Base-by-base conservation (phyloP, 1,140 invertebrate species). In the Monochamus saltuarius region DNA sequence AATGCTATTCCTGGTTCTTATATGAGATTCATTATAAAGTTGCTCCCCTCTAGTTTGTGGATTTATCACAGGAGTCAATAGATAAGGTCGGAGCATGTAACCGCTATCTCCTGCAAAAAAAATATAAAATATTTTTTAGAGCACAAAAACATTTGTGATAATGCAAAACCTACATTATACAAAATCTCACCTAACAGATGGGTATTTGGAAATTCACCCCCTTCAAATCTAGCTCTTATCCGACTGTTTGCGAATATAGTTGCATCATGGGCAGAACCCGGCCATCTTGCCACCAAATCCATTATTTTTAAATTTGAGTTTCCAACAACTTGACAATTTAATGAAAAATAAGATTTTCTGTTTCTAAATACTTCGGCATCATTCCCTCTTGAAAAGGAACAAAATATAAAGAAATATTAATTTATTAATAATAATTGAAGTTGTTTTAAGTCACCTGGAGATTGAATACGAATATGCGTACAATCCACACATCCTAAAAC, bases 331-430 rank as follows among this genome's bases (percentile, higher is more conserved):
- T 29, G 22, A 29, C 2, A 2, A 6, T 29, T 29, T 29, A 29
- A 3, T 2, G 22, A 29, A 29, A 29, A 29, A 3, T 29, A 29
- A 29, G 75, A 3, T 50, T 49, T 59, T 53, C 68, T 55, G 45
- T 77, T 77, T 7, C 70, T 50, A 53, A 66, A 77, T 7, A 63
- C 46, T 66, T 77, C 74, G 38, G 67, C 66, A 39, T 69, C 13
- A 34, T 64, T 47, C 14, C 22, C 22, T 29, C 22, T 6, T n/a
- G n/a, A 29, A 29, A 29, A 29, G 6, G 2, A 6, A 29, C 6
- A 3, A 29, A 29, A 29, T 29, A 29, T 6, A 3, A 29, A 29
- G 6, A 3, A 29, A 2, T 29, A 29, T 29, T 29, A 29, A 29
- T 29, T 29, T 29, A 2, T 29, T 29, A 6, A 3, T 29, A 3